Evolutionary conservation across 2,113 vertebrate species (phyloP), one percentile per base, ranked within the genome.

Genomic region (Amazona guildingii): DNA sequence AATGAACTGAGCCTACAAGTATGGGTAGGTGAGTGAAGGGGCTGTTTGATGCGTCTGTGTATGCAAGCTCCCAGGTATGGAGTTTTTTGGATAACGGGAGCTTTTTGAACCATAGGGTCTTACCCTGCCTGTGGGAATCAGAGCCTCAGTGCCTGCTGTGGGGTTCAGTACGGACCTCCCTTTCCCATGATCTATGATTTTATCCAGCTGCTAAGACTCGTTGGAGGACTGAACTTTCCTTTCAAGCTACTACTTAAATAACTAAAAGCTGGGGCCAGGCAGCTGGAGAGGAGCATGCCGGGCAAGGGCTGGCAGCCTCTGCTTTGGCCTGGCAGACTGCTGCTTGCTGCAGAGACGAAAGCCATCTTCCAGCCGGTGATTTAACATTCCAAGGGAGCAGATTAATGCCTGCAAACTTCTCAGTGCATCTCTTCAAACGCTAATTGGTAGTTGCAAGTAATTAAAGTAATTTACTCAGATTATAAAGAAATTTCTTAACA

Each of bases 401-500:
- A 96, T 96, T 96, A 96, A 94, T 95, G 96, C 95, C 90, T 94
- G 95, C 97, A 97, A 96, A 97, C 94, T 96, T 94, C 95, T 96
- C 93, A 96, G 97, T 97, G 96, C n/a, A n/a, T n/a, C n/a, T n/a
- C n/a, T n/a, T 98, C 97, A 98, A 97, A 97, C 95, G 93, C 96
- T 98, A 98, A 98, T 98, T 98, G 98, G 97, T 98, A 98, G 98
- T 98, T 98, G 98, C 97, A 97, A 97, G 97, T 98, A 98, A 98
- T 98, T 98, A 98, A 98, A 98, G 97, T 97, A 98, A 98, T 98
- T 98, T 98, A 98, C 97, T 97, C 94, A 97, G 98, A 98, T 98
- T 98, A 98, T 98, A 98, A 98, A 98, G 98, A 98, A 98, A 98
- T 98, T 98, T 98, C 97, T 98, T 98, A 97, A 97, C 97, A 98